Base-by-base conservation (phyloP, 2,113 vertebrate genomes). In the Microtus oregoni region DNA sequence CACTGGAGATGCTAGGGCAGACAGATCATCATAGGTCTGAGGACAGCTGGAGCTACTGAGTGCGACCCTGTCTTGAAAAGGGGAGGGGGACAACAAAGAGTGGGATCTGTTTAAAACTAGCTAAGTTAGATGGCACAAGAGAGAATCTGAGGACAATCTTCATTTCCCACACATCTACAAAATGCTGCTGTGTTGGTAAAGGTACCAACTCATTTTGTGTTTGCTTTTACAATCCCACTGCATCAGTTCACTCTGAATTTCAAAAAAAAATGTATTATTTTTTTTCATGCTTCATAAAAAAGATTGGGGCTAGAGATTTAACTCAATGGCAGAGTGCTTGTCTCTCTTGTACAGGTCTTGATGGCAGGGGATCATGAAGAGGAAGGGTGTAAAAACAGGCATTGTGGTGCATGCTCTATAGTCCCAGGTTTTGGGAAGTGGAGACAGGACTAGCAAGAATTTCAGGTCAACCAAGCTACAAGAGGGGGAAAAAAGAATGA, bases 111-210 rank as follows among this genome's bases (percentile, higher is more conserved):
- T 44, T 76, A 14, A 76, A 76, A 47, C 44, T 76, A 76, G 75
- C 41, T 76, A 24, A 12, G 75, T 26, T 76, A 26, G 38, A 44
- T 47, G n/a, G 75, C 41, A 14, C 17, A 89, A 82, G 72, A 20
- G 26, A 11, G 32, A 81, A 70, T 30, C 7, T 70, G 32, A 82
- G 87, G n/a, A 47, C 44, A 97, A 91, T 47, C 3, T 86, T 3
- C 38, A 94, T 78, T 89, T 88, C 77, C 70, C 83, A 26, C 14
- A 83, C 52, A 52, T 85, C 92, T 73, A 38, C 68, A 78, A 15
- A 52, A 52, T 72, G 44, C 50, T 90, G 22, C 67, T 83, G 14
- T 76, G 41, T 35, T 82, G 52, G 47, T 86, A 92, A 67, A 55
- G 19, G 24, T 68, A 41, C n/a, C 81, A 10, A 32, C 68, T 22